A percentile compares a stretch with the other conserved stretches of the same genome.
Conservation (phyloP, 2,113 vertebrate species). For the Formicarius rufipectus region DNA sequence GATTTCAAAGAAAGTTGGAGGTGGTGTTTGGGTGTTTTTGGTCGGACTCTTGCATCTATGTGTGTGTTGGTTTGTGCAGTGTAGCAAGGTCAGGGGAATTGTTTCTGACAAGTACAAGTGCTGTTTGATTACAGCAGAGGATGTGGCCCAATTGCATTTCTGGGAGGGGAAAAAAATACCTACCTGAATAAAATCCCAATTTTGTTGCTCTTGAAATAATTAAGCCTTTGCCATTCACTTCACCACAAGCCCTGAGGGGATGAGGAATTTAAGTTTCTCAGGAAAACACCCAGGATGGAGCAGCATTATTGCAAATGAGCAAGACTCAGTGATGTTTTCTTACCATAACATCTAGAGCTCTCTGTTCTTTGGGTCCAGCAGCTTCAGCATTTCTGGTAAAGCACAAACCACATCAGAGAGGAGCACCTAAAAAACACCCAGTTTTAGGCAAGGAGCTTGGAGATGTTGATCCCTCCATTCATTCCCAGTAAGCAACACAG, state of each 20-base stretch:
- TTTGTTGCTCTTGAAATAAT: neutral
- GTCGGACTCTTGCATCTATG: neutral
- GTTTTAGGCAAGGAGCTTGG: neutral
- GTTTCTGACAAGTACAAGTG: neutral
- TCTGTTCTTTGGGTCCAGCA: neutral
- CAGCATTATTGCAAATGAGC: slow-evolving; percentile 26
- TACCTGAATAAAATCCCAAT: slow-evolving; percentile 32
- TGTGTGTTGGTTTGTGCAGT: neutral
- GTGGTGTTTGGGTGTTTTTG: neutral
- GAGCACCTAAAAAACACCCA: neutral
- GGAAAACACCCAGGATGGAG: slow-evolving; percentile 37
- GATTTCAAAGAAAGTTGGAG: neutral
- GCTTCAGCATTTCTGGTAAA: slow-evolving; percentile 6
- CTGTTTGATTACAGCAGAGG: neutral
- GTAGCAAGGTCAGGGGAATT: neutral
- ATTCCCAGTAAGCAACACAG: neutral
- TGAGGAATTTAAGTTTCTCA: slow-evolving; percentile 49
- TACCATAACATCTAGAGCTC: neutral
- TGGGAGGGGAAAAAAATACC: neutral
- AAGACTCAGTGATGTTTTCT: neutral
- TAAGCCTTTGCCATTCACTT: slow-evolving; percentile 54
- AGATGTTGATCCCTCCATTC: neutral
- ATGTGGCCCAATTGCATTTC: neutral
- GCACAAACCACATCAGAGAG: slow-evolving; percentile 45
- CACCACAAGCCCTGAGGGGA: slow-evolving; percentile 53